Base-by-base conservation (phyloP, 2,797 vertebrate genomes). In the Coregonus suidteri region DNA sequence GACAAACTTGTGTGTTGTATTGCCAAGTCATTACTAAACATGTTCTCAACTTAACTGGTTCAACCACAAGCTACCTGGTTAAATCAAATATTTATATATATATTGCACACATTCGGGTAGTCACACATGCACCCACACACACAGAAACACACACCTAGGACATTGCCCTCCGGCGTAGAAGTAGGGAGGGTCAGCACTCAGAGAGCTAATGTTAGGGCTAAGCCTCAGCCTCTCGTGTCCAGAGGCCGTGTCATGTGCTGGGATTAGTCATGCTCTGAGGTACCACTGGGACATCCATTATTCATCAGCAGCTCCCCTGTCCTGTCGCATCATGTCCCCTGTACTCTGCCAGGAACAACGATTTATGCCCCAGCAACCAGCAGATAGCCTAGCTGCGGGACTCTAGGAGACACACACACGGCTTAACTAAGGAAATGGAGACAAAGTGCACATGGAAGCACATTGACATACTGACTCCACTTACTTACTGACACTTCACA, bases 341-440 rank as follows among this genome's bases (percentile, higher is more conserved):
- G 74, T 20, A 56, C 65, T 78, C 77, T 79, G 73, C 75, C 79
- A 79, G 80, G 73, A 34, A 15, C 7, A 31, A 89, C 73, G 88
- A 91, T 92, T 91, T 87, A 91, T 86, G 75, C 71, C 79, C 73
- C 71, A 25, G 31, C 67, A n/a, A 73, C 4, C 1, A 37, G 53
- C 20, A 34, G 30, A 73, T 9, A 30, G 41, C 68, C 62, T 68
- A 85, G 82, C 75, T 67, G 74, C 75, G 30, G 15, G 3, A 47
- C 7, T 13, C 41, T 47, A 74, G 71, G 86, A 64, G 37, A 79
- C 31, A 71, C 72, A 71, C 56, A 66, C 70, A n/a, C 77, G 79
- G 74, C 86, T 91, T 89, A 87, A 92, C 93, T 91, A 93, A 87
- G 65, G 77, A 91, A 90, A 93, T 90, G 77, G 82, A 91, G 87